These are phyloP conservation scores for Naja naja DNA, from an alignment of 2,113 vertebrate species.

Conservation along the genomic window DNA sequence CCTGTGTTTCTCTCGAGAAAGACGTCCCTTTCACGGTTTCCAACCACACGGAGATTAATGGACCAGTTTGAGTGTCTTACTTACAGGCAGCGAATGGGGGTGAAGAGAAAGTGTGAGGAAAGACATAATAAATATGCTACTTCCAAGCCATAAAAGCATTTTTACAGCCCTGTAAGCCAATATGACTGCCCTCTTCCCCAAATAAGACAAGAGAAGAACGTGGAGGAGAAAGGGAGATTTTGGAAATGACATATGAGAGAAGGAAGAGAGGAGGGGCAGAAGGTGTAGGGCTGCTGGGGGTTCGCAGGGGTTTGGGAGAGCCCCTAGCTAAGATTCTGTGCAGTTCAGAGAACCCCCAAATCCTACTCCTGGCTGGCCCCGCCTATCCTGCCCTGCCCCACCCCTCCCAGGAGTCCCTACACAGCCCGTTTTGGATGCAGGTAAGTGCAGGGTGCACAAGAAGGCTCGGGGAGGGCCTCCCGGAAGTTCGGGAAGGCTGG, in stretches of 20 bases:
- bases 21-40: not conserved
- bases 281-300: not conserved
- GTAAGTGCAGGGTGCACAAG: too few species aligned
- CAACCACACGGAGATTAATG: not conserved
- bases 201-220: not conserved
- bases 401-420: too few species aligned
- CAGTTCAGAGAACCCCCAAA: too few species aligned
- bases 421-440: too few species aligned
- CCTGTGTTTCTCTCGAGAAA: not conserved
- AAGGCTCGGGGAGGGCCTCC: too few species aligned
- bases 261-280: not conserved
- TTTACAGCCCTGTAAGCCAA: constrained; percentile 26
- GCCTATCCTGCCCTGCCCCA: too few species aligned
- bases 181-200: not conserved
- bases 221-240: too few species aligned
- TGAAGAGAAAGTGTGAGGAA: not conserved
- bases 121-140: not conserved
- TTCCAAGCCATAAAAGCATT: constrained; percentile 13
- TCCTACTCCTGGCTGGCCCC: too few species aligned
- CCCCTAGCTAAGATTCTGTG: too few species aligned
- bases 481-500: too few species aligned
- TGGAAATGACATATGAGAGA: too few species aligned
- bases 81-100: not conserved
- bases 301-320: too few species aligned
- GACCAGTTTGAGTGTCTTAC: not conserved